phyloP scores from a whole-genome alignment of 2,797 vertebrate species.

The Acrossocheilus wenchowensis region DNA sequence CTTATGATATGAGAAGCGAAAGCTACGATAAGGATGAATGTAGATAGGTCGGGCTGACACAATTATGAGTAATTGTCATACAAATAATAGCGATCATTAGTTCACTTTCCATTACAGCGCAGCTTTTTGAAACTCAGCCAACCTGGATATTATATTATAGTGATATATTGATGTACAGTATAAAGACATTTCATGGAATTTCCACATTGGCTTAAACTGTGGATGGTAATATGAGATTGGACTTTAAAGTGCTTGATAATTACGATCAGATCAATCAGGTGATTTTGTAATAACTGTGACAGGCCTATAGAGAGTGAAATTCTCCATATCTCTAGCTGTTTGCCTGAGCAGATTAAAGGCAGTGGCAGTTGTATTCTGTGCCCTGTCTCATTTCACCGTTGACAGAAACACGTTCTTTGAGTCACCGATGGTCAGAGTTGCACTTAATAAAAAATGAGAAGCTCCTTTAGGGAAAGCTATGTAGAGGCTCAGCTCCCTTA shows the following conservation, averaged over 20 bases:
- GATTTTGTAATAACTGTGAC: background rate
- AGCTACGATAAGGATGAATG: slow-evolving; percentile 65
- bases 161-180: background rate
- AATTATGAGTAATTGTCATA: slow-evolving; percentile 22
- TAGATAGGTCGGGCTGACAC: slow-evolving; percentile 59
- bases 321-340: slow-evolving; percentile 61
- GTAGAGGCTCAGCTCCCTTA: slow-evolving; percentile 76
- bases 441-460: slow-evolving; percentile 69
- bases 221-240: background rate
- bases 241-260: background rate
- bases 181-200: background rate
- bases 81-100: slow-evolving; percentile 1
- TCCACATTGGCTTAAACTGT: background rate
- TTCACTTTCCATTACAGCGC: slow-evolving; percentile 11
- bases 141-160: background rate
- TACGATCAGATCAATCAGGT: background rate
- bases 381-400: slow-evolving; percentile 51
- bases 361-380: slow-evolving; percentile 52
- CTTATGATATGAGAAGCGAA: slow-evolving; percentile 65
- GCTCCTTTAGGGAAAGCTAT: slow-evolving; percentile 77
- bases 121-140: slow-evolving; percentile 3
- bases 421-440: slow-evolving; percentile 64
- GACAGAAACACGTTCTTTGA: slow-evolving; percentile 55
- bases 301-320: slow-evolving; percentile 47
- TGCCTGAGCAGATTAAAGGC: slow-evolving; percentile 66